Base-by-base conservation (phyloP, 1,140 invertebrate species). In the Hermetia illucens region DNA sequence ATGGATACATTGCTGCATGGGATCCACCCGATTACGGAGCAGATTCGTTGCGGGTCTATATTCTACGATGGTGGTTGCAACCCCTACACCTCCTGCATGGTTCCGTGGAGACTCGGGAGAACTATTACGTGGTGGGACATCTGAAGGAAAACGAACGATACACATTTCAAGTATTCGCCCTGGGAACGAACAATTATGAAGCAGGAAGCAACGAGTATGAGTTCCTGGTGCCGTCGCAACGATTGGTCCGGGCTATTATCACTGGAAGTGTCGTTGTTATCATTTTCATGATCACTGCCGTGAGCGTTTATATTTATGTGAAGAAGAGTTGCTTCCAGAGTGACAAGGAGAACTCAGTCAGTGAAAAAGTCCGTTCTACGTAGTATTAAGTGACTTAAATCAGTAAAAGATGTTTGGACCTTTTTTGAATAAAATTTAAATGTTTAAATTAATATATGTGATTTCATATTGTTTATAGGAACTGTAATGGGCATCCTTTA, bases 1-100 rank as follows among this genome's bases (percentile, higher is more conserved):
- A 77, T 41, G 79, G 79, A n/a, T 76, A 73, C 53, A 57, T 79
- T 9, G 69, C 86, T 2, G 72, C 71, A 18, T 88, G 83, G 83
- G 66, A 74, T 34, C 70, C 77, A 15, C 82, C 83, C 1, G 53
- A 60, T 12, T 59, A 65, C 38, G 75, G 74, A 0, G 47, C 58
- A 13, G 67, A 78, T 18, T 54, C 62, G 22, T 51, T 79, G 4
- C 64, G 68, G 36, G 45, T 65, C 2, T 81, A 79, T 39, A 62
- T 65, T 0, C 69, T 81, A 0, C 68, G 66, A 44, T 79, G 76
- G 75, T 63, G 49, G 47, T 62, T 69, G 46, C 73, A 70, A 17
- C 60, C 68, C 9, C 58, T 70, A 4, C 70, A 77, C 34, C 56
- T 65, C 44, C 47, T 75, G 0, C 64, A 70, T 30, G 73, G 72